Evolutionary conservation across 2,797 vertebrate genomes (phyloP).

Genomic region (Labeo calbasu): DNA sequence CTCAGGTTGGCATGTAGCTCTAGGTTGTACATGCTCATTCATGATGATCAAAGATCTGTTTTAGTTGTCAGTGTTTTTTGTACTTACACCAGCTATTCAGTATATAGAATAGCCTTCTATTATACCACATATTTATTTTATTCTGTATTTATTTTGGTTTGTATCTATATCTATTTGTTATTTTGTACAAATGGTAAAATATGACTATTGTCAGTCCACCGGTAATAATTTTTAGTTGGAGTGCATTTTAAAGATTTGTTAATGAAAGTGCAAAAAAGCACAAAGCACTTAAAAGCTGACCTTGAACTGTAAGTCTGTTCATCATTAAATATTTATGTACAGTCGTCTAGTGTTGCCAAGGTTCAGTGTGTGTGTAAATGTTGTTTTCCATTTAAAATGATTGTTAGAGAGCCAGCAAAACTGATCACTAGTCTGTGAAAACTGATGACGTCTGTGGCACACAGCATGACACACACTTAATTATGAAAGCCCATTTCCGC

Average conservation of each 20-base stretch:
- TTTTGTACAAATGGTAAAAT: slow-evolving; percentile 1
- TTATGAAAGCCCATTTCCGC: too few relatives aligned
- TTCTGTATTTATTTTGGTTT: background rate
- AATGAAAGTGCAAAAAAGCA: background rate
- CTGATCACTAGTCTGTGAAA: background rate
- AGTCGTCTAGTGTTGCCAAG: background rate
- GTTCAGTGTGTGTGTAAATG: background rate
- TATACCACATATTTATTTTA: background rate
- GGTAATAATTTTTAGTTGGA: background rate
- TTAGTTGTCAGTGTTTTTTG: background rate
- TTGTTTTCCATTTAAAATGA: background rate
- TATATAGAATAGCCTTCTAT: background rate
- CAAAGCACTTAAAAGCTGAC: background rate
- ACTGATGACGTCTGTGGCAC: background rate
- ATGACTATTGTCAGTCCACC: background rate
- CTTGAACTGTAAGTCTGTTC: background rate
- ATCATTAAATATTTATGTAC: background rate
- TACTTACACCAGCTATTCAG: background rate
- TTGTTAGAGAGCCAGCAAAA: background rate
- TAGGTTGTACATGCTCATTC: background rate
- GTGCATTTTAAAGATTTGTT: background rate
- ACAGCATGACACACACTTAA: background rate
- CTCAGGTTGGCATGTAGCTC: slow-evolving; percentile 27
- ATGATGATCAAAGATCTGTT: background rate
- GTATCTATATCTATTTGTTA: background rate